A percentile compares a stretch with the other conserved stretches of the same genome.
These are phyloP conservation scores for Castor canadensis DNA, from an alignment of 2,113 vertebrate genomes.

Conservation along the genomic window DNA sequence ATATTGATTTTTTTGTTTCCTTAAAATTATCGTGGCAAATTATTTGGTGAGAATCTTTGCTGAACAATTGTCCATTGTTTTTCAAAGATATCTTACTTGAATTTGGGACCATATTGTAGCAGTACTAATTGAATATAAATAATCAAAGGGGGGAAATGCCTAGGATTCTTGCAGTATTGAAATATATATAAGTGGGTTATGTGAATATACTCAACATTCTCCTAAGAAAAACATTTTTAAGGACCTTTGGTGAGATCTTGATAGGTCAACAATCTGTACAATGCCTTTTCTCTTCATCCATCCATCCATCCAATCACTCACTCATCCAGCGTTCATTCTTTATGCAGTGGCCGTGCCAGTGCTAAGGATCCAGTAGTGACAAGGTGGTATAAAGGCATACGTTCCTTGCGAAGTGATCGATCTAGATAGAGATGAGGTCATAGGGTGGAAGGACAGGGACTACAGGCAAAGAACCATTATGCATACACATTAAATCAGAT, in stretches of 20 bases:
- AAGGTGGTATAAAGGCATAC: too few relatives aligned
- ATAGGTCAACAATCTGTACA: constrained; percentile 64
- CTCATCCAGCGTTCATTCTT: neutral
- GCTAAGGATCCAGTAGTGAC: neutral
- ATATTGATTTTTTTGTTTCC: constrained; percentile 71
- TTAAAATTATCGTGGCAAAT: constrained; percentile 67
- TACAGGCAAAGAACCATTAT: too few relatives aligned
- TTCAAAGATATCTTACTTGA: constrained; percentile 37
- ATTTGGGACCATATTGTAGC: constrained; percentile 4
- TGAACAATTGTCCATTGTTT: neutral
- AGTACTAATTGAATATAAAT: constrained; percentile 56
- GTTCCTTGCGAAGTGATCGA: accelerated
- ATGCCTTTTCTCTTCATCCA: constrained; percentile 59
- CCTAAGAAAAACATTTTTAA: constrained; percentile 52
- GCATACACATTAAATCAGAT: neutral
- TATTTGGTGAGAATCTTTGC: constrained; percentile 51
- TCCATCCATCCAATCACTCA: neutral
- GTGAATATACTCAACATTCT: constrained; percentile 24
- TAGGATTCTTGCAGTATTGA: constrained; percentile 31
- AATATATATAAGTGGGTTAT: constrained; percentile 44
- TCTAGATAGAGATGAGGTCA: neutral
- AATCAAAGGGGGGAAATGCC: constrained; percentile 1
- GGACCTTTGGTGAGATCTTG: constrained; percentile 60
- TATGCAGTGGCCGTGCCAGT: neutral
- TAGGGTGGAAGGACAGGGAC: neutral